Conservation (phyloP, 2,888 invertebrate species). For the Coremacera marginata region DNA sequence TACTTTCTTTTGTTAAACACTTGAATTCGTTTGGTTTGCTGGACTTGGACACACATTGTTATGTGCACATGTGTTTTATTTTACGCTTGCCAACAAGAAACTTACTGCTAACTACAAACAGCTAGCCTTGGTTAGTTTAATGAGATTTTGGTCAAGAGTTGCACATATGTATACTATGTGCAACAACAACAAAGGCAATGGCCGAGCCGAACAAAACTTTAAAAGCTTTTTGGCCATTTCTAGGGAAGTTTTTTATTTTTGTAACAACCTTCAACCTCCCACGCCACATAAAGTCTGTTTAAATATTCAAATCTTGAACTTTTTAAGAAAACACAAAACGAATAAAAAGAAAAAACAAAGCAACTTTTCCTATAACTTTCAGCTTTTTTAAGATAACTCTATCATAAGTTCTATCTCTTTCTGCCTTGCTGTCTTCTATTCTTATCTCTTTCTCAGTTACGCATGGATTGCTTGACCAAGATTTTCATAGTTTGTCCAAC, state of each 20-base stretch:
- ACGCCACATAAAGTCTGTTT: constrained; percentile 28
- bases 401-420: neutral
- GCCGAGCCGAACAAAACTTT: constrained; percentile 19
- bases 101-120: constrained; percentile 1
- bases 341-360: neutral
- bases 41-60: constrained; percentile 27
- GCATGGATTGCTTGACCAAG: constrained; percentile 10
- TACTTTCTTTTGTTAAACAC: constrained; percentile 48
- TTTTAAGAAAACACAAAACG: neutral
- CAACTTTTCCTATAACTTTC: neutral
- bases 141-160: constrained; percentile 34
- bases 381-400: constrained; percentile 1
- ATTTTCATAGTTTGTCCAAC: constrained; percentile 12
- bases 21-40: constrained; percentile 46
- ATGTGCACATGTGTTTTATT: neutral
- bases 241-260: neutral
- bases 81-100: neutral
- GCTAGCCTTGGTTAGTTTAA: constrained; percentile 24
- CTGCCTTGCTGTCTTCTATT: neutral
- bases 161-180: neutral
- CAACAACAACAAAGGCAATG: constrained; percentile 4
- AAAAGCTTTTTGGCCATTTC: constrained; percentile 15
- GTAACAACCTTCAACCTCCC: neutral
- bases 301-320: constrained; percentile 34
- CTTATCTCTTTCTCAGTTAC: neutral